Base-by-base conservation (phyloP, 1,140 invertebrate genomes). In the Polyergus mexicanus region DNA sequence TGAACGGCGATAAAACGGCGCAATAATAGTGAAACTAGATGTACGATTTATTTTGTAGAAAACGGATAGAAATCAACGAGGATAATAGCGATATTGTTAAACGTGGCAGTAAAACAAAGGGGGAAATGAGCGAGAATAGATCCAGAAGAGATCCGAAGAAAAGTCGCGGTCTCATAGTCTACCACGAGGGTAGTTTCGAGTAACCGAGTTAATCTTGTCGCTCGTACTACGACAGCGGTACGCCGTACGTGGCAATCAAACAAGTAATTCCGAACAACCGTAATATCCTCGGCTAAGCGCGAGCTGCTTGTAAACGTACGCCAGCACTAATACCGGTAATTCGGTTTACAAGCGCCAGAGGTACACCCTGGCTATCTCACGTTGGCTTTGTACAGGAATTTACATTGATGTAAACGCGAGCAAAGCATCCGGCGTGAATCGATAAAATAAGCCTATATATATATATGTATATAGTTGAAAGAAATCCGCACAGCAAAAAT, bases 241-340 rank as follows among this genome's bases (percentile, higher is more conserved):
- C 41, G 44, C 22, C 75, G 71, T 83, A 60, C 47, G 58, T 22
- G 81, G 87, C 74, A 88, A 91, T 90, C 89, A 90, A 90, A 91
- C 88, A 87, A 90, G 86, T 90, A 91, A 91, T 91, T 90, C 84
- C 81, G 88, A 85, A 85, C 84, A 88, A 89, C 85, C 89, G 80
- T 90, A 91, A 88, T 85, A 90, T 88, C 87, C 87, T 62, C 62
- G 84, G 87, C 60, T 89, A 90, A 89, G 87, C 78, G 83, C 85
- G 85, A 85, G 87, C 86, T 85, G 88, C 88, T 88, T 91, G 88
- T 87, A 88, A 91, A 90, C 88, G 90, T 86, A 78, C 86, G 76
- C 58, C 22, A 65, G 85, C 85, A 85, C 86, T 90, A 90, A 87
- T 91, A 87, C 89, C 75, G 84, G 87, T 91, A 91, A 91, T 91